Evolutionary conservation across 1,140 invertebrate genomes (phyloP).

Genomic region (Melipona quadrifasciata): DNA sequence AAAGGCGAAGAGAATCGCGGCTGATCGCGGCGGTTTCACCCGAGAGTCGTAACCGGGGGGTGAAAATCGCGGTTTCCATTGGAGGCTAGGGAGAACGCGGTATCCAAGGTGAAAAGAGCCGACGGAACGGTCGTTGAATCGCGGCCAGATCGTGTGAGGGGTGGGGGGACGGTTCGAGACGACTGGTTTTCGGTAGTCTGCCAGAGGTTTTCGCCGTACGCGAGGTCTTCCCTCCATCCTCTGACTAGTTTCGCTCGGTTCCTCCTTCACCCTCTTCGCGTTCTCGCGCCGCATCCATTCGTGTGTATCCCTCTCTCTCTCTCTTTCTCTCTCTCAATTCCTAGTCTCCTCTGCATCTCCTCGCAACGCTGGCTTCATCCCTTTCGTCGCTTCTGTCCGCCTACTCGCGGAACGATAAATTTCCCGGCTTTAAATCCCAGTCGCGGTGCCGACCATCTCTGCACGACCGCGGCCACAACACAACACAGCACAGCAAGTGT

Average conservation of each 20-base stretch:
- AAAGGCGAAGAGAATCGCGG: too few species aligned
- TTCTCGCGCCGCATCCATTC: constrained; percentile 9
- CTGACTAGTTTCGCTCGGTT: neutral
- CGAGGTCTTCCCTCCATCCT: constrained; percentile 20
- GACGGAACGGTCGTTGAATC: constrained; percentile 50
- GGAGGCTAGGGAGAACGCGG: constrained; percentile 14
- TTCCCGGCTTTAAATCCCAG: constrained; percentile 66
- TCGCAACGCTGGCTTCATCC: constrained; percentile 41
- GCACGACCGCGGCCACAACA: constrained; percentile 34
- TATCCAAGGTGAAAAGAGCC: constrained; percentile 27
- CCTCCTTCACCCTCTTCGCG: neutral
- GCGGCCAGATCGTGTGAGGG: constrained; percentile 31
- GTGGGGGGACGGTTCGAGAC: constrained; percentile 24
- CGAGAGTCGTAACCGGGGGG: too few species aligned
- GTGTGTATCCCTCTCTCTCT: neutral
- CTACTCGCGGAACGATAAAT: constrained; percentile 66
- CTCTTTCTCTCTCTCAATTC: neutral
- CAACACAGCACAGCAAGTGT: constrained; percentile 17
- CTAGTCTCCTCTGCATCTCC: too few species aligned
- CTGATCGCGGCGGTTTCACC: neutral
- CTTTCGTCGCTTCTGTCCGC: constrained; percentile 63
- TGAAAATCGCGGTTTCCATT: neutral
- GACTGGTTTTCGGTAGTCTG: constrained; percentile 51
- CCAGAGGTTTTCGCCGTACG: constrained; percentile 38
- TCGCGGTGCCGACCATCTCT: constrained; percentile 43